Evolutionary conservation across 2,888 invertebrate species (phyloP), one percentile per base, ranked within the genome.

Genomic region (Himalopsyche kuldschensis): DNA sequence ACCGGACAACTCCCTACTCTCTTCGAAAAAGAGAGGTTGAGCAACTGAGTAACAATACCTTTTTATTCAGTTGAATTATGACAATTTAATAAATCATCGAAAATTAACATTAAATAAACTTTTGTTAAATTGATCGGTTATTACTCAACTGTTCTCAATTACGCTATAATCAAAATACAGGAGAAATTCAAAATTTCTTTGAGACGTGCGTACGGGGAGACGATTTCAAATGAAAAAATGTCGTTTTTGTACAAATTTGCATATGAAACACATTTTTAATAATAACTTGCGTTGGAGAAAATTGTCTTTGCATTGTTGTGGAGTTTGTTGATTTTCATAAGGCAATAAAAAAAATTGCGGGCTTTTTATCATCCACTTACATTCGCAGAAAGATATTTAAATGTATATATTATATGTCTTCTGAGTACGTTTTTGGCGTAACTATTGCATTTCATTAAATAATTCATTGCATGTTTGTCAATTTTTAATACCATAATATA

Each of bases 231-330:
- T 35, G 27, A 81, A 48, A 80, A 55, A 82, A 32, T 83, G 81
- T 83, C 78, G 80, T 78, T 48, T 83, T 69, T 80, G 41, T 63
- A 46, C 10, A 31, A 83, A 83, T 83, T 83, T 78, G 20, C 80
- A 83, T 83, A 81, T 75, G 75, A 63, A 81, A 80, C 31, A 75
- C 83, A 78, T 83, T 77, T 83, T 35, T 83, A 48, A 80, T 78
- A 55, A 77, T 78, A 83, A 80, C 77, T 80, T 77, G 41, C 24
- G 46, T n/a, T 15, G 63, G 30, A 24, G 63, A 46, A 75, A 55
- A 55, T 55, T 55, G 55, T 55, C n/a, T 55, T 55, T 55, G 55
- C 24, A 55, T 24, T 55, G 55, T 55, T 24, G 55, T 55, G 55
- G 55, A 55, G 55, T 55, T 55, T 55, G 20, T 55, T 55, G 55